phyloP scores from a whole-genome alignment of 53 echinoderm and acorn worm genomes.

The Paracentrotus lividus region DNA sequence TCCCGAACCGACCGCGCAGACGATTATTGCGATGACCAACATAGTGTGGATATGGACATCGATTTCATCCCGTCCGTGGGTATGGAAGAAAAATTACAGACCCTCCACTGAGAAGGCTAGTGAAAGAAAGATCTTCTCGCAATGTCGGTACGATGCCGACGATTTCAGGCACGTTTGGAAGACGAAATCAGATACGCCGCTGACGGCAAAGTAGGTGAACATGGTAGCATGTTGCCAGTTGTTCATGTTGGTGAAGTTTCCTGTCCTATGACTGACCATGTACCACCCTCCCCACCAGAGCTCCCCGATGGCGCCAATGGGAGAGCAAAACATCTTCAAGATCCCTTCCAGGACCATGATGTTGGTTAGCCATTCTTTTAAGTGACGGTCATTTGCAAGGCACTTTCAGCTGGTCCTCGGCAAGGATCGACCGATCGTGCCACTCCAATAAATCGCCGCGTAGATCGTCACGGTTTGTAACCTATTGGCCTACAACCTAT shows the following conservation, averaged over 20 bases:
- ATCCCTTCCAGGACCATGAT: conserved; percentile 1
- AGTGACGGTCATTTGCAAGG: too few species aligned
- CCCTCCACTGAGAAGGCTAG: conserved; percentile 90
- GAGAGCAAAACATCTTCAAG: conserved; percentile 7
- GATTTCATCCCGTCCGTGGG: conserved; percentile 77
- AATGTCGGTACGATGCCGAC: not conserved
- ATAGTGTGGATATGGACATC: conserved; percentile 85
- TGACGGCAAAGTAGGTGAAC: conserved; percentile 74
- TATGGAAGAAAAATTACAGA: conserved; percentile 88
- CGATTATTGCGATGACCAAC: conserved; percentile 80
- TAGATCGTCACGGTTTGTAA: too few species aligned
- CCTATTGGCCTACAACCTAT: too few species aligned
- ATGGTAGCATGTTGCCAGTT: conserved; percentile 94
- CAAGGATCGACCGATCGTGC: not conserved
- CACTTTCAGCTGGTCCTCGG: not conserved
- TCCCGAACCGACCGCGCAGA: conserved; percentile 68
- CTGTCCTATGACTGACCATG: conserved; percentile 24
- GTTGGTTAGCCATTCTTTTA: not conserved
- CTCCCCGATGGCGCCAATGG: conserved; percentile 17
- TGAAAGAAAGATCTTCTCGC: conserved; percentile 80
- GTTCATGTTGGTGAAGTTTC: conserved; percentile 62
- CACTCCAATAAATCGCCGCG: not conserved
- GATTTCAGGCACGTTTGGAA: conserved; percentile 48
- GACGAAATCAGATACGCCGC: conserved; percentile 40
- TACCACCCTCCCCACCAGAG: conserved; percentile 57